Evolutionary conservation across 2,797 vertebrate species (phyloP), one percentile per base, ranked within the genome.

Genomic region (Anomalospiza imberbis): DNA sequence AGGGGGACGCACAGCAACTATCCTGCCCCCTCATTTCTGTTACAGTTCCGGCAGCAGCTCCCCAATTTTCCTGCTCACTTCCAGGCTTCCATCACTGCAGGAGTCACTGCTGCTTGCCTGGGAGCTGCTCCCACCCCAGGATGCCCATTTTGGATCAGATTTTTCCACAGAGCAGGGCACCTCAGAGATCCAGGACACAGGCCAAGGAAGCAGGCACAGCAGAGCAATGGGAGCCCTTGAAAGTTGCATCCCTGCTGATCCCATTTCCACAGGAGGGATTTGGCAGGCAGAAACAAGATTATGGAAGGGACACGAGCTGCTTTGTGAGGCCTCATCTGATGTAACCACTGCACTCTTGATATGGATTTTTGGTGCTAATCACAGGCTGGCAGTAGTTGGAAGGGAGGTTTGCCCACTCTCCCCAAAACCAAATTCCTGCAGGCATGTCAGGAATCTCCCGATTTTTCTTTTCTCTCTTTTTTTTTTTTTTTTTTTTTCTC

Each of bases 121-220:
- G 47, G 51, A 78, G 70, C 38, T 62, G 42, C 40, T 80, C 42
- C 20, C 2, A 0, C 70, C 38, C 78, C 45, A 7, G 0, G 0
- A 38, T 11, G 32, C 38, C 50, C 44, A 9, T 57, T 70, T 76
- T 47, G 72, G 72, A 45, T 38, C 18, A 8, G 10, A 13, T 54
- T 40, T 25, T 17, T 38, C 60, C 61, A 53, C 16, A n/a, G 53
- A 74, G 38, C 15, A 31, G 71, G 34, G 8, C 54, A 60, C 40
- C 17, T 68, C 68, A 38, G 32, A 1, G 17, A 47, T 2, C 20
- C 61, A n/a, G 36, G 57, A 21, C 0, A 1, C 45, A 61, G 31
- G 53, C n/a, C 19, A n/a, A 26, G 78, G 53, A 44, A 70, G 34
- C 5, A 34, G 42, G 58, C 50, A 29, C 44, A 42, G 38, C 45